A percentile compares a stretch with the other conserved stretches of the same genome.
These are phyloP conservation scores for Pterobdella sp. DNA, from an alignment of 2,888 invertebrate genomes.

Conservation along the genomic window DNA sequence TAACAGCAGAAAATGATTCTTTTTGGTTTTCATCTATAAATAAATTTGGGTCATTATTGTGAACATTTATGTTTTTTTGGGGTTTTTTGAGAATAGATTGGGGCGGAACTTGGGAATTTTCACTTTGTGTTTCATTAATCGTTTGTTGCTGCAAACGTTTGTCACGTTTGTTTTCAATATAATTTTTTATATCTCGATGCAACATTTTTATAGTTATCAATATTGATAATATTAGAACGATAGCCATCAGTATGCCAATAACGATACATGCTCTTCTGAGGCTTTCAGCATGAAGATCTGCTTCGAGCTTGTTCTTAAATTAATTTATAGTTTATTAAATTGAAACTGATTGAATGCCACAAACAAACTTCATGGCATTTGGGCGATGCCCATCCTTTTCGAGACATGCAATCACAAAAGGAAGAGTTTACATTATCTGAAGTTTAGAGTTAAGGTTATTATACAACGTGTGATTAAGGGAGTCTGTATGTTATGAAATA, in stretches of 20 bases:
- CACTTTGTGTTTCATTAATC: not conserved
- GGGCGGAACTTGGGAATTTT: not conserved
- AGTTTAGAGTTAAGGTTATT: not conserved
- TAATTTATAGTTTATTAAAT: no score
- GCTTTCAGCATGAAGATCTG: not conserved
- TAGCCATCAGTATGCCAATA: not conserved
- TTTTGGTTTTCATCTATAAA: no score
- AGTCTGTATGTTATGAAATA: not conserved
- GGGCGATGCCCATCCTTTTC: conserved; percentile 19
- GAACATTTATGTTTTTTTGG: no score
- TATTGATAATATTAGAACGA: not conserved
- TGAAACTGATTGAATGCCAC: no score
- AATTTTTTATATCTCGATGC: not conserved
- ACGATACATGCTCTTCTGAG: conserved; percentile 1
- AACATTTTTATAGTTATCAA: not conserved
- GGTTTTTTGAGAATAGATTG: not conserved
- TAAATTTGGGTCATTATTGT: no score
- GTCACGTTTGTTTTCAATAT: not conserved
- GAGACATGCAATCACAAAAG: conserved; percentile 16
- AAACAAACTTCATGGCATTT: conserved; percentile 7
- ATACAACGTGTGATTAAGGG: not conserved
- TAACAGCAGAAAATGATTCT: no score
- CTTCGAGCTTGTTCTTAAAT: not conserved
- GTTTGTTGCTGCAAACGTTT: not conserved
- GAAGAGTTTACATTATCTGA: not conserved